A percentile compares a stretch with the other conserved stretches of the same genome.
These are phyloP conservation scores for Elephas maximus DNA, from an alignment of 2,113 vertebrate species.

Conservation along the genomic window DNA sequence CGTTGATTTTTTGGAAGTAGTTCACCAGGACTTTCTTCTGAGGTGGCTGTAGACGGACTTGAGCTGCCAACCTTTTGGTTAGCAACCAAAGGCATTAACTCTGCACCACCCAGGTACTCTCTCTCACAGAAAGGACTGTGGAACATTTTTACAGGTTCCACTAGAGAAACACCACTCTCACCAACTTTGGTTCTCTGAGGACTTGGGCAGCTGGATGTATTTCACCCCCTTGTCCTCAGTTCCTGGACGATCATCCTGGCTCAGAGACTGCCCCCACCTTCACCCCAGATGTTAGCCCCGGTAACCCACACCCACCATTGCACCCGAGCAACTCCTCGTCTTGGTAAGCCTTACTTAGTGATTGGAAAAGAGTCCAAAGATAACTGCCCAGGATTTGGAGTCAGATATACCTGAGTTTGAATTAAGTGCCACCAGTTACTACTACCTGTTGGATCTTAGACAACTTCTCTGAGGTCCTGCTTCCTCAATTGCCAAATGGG, in stretches of 20 bases:
- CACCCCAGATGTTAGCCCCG: neutral
- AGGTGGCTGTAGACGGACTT: neutral
- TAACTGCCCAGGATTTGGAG: neutral
- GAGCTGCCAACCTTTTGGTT: neutral
- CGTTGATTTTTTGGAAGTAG: neutral
- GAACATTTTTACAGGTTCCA: neutral
- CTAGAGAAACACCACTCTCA: neutral
- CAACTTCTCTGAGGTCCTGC: neutral
- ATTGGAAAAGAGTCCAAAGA: neutral
- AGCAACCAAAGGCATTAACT: neutral
- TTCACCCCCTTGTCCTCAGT: neutral
- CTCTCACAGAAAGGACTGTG: neutral
- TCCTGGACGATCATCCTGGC: neutral
- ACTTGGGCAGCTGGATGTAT: neutral
- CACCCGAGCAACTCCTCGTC: neutral
- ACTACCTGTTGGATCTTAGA: neutral
- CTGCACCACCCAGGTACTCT: neutral
- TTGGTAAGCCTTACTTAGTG: neutral
- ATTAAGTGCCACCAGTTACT: neutral
- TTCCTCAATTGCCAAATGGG: slow-evolving; percentile 23
- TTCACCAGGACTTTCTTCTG: neutral
- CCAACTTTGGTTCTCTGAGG: neutral
- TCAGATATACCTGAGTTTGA: neutral
- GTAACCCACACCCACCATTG: neutral
- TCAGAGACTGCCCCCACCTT: neutral